Conservation (phyloP, 2,888 invertebrate genomes). For the Callyntrura sp. region DNA sequence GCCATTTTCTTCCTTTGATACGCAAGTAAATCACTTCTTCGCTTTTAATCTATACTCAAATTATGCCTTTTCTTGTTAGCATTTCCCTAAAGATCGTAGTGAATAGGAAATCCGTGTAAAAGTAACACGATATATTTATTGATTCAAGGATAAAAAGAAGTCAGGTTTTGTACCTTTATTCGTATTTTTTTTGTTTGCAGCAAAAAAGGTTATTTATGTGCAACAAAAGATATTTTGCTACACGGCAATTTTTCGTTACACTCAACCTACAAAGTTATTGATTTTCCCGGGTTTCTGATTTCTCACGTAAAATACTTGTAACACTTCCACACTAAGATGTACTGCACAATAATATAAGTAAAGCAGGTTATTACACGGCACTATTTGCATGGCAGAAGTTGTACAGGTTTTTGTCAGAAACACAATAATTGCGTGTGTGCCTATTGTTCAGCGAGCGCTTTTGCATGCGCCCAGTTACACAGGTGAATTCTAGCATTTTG, state of each 20-base stretch:
- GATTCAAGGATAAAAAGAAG: not conserved
- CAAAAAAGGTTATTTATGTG: no score
- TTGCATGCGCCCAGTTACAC: constrained; percentile 18
- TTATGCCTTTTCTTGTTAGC: no score
- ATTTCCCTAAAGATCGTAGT: no score
- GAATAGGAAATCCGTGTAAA: no score
- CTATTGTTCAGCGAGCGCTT: not conserved
- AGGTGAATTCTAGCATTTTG: not conserved
- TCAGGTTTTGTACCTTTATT: constrained; percentile 5
- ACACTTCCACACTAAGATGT: no score
- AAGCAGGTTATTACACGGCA: not conserved
- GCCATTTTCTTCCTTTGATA: no score
- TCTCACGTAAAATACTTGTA: constrained; percentile 2
- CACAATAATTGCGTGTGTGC: constrained; percentile 22
- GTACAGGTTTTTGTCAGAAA: not conserved
- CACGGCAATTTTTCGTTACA: constrained; percentile 5
- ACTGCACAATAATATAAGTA: constrained; percentile 21
- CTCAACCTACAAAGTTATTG: constrained; percentile 56
- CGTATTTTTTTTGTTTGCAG: not conserved
- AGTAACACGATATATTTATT: not conserved
- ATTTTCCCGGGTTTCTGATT: constrained; percentile 62
- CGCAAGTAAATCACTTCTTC: no score
- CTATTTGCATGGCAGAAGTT: not conserved
- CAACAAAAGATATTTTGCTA: constrained; percentile 22
- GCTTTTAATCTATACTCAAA: no score